Conservation (phyloP, 2,113 vertebrate genomes). For the Megaleporinus macrocephalus region DNA sequence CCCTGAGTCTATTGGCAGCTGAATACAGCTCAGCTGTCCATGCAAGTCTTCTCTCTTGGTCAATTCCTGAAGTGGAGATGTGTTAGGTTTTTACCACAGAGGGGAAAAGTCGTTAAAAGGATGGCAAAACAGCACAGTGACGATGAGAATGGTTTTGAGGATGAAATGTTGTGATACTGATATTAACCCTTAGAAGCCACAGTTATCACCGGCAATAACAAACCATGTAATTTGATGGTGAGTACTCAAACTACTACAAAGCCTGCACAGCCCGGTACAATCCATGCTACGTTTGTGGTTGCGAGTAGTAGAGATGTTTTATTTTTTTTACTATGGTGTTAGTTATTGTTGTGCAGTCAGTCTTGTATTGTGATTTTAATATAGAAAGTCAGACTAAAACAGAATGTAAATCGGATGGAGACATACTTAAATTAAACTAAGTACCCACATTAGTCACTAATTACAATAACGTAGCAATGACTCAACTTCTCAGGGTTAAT, state of each 20-base stretch:
- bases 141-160: background rate
- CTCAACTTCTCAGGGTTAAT: background rate
- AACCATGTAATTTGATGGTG: background rate
- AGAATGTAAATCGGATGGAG: too few species aligned
- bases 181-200: background rate
- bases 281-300: too few species aligned
- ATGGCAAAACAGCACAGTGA: conserved; percentile 27
- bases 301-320: too few species aligned
- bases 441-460: background rate
- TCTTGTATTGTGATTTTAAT: too few species aligned
- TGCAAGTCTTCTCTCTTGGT: conserved; percentile 94
- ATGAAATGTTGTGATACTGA: background rate
- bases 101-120: conserved; percentile 24
- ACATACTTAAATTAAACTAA: too few species aligned
- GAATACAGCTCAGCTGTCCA: conserved; percentile 97
- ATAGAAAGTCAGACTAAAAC: too few species aligned
- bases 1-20: conserved; percentile 96
- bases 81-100: conserved; percentile 58
- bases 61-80: conserved; percentile 91
- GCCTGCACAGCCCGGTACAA: too few species aligned
- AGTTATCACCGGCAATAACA: too few species aligned
- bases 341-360: too few species aligned
- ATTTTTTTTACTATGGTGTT: too few species aligned
- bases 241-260: too few species aligned
- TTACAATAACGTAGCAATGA: background rate